Evolutionary conservation across 1,140 invertebrate species (phyloP).

Genomic region (Piezodorus guildinii): DNA sequence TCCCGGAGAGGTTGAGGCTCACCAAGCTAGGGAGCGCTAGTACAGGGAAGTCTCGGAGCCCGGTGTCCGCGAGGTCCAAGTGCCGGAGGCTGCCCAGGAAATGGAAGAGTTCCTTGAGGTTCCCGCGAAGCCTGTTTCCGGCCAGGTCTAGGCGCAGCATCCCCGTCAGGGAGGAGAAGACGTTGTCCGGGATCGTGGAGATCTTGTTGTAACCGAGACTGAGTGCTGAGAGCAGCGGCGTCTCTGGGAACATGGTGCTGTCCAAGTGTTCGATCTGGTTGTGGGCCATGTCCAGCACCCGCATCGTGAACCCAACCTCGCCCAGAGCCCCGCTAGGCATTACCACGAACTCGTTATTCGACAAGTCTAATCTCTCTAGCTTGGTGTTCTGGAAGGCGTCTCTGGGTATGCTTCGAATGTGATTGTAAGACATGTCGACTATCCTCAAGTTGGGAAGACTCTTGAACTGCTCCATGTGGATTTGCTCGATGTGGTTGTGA

Average conservation of each 20-base stretch:
- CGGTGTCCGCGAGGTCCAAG: conserved; percentile 60
- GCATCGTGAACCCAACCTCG: conserved; percentile 60
- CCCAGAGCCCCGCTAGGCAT: conserved; percentile 57
- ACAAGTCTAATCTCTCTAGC: conserved; percentile 67
- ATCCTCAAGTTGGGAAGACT: conserved; percentile 61
- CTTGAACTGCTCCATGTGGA: conserved; percentile 72
- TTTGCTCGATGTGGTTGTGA: conserved; percentile 58
- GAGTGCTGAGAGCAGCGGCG: conserved; percentile 62
- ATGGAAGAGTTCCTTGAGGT: conserved; percentile 81
- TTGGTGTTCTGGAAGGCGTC: conserved; percentile 70
- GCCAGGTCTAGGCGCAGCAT: conserved; percentile 68
- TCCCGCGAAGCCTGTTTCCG: conserved; percentile 66
- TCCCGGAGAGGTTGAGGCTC: conserved; percentile 61
- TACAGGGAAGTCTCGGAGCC: conserved; percentile 56
- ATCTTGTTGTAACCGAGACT: conserved; percentile 70
- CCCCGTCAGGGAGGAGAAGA: conserved; percentile 67
- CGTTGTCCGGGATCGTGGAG: conserved; percentile 75
- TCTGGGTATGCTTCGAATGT: conserved; percentile 57
- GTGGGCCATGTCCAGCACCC: conserved; percentile 61
- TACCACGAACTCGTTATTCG: conserved; percentile 62
- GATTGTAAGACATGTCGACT: conserved; percentile 63
- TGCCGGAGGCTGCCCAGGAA: conserved; percentile 67
- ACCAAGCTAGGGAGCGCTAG: conserved; percentile 58
- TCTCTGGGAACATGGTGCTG: conserved; percentile 72
- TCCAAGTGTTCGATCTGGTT: conserved; percentile 80